A percentile compares a stretch with the other conserved stretches of the same genome.
These are phyloP conservation scores for Ispidina picta DNA, from an alignment of 2,797 vertebrate species.

Conservation along the genomic window DNA sequence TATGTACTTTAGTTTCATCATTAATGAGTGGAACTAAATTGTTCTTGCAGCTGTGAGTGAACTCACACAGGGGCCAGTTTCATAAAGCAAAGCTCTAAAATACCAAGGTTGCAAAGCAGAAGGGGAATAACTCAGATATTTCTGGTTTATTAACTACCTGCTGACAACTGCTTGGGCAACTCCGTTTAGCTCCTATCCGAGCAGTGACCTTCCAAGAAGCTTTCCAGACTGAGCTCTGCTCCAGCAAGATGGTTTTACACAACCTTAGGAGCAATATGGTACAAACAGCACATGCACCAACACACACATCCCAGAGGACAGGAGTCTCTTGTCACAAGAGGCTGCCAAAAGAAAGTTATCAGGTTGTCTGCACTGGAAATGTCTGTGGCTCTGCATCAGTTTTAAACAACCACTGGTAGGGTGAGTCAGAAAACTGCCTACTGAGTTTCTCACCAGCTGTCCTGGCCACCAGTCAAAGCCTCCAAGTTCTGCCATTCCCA, in stretches of 20 bases:
- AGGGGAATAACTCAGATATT: not conserved
- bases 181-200: not conserved
- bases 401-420: accelerated
- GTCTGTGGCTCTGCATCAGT: not conserved
- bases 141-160: not conserved
- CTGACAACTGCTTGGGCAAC: not conserved
- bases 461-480: not conserved
- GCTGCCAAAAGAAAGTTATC: not conserved
- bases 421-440: not conserved
- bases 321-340: not conserved
- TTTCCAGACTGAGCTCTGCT: not conserved
- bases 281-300: not conserved
- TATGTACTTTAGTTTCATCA: slow-evolving; percentile 3
- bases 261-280: not conserved
- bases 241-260: not conserved
- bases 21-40: slow-evolving; percentile 22
- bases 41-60: slow-evolving; percentile 3
- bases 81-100: not conserved
- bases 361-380: not conserved
- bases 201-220: not conserved
- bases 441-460: not conserved
- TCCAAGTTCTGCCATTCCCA: not conserved
- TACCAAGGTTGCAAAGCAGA: not conserved
- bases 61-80: not conserved
- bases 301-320: accelerated